These are phyloP conservation scores for Megamerina dolium DNA, from an alignment of 2,888 invertebrate species.

Conservation along the genomic window DNA sequence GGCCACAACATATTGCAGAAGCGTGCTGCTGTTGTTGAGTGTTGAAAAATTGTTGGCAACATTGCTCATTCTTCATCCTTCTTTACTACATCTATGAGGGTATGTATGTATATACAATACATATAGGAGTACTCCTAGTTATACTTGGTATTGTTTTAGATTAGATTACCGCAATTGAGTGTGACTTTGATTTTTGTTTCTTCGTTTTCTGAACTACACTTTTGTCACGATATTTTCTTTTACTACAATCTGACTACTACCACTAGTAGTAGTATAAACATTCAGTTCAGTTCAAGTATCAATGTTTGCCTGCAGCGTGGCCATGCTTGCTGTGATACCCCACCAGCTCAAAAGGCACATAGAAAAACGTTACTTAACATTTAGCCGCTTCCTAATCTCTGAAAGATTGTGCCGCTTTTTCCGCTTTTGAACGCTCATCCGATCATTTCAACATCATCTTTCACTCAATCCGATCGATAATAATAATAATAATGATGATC, in stretches of 20 bases:
- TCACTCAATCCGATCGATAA: conserved; percentile 7
- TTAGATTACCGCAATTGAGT: background rate
- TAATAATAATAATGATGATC: background rate
- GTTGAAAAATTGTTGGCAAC: conserved; percentile 22
- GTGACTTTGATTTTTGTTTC: background rate
- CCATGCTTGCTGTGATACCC: no score
- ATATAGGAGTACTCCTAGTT: no score
- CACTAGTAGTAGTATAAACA: no score
- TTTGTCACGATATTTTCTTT: background rate
- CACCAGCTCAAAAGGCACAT: no score
- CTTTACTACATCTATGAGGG: background rate
- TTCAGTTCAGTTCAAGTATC: no score
- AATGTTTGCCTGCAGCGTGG: no score
- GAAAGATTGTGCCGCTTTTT: conserved; percentile 14
- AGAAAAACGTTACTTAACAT: no score
- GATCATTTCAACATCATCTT: conserved; percentile 36
- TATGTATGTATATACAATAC: no score
- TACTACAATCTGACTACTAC: no score
- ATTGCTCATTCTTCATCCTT: no score
- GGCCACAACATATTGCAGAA: conserved; percentile 14
- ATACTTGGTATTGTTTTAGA: no score
- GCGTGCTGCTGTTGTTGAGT: conserved; percentile 20
- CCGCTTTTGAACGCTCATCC: conserved; percentile 2
- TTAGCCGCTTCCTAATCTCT: conserved; percentile 11
- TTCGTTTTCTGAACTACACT: background rate